Conservation (phyloP, 2,888 invertebrate genomes). For the Bedellia somnulentella region DNA sequence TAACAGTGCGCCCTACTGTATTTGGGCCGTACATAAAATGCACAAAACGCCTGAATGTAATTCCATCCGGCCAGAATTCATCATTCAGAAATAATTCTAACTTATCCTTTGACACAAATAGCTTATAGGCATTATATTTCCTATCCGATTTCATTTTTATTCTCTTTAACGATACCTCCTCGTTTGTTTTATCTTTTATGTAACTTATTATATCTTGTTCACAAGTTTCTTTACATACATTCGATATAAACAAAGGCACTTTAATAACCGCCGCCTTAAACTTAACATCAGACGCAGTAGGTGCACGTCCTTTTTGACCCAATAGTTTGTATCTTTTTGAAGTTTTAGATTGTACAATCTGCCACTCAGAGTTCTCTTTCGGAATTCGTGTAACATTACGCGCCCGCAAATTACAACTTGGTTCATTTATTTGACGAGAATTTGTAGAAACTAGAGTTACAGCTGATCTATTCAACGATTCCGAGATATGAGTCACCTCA, state of each 20-base stretch:
- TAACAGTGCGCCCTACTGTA: not conserved
- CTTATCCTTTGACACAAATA: slow-evolving; percentile 4
- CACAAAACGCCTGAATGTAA: slow-evolving; percentile 3
- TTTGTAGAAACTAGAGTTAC: too few species aligned
- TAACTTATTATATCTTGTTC: slow-evolving; percentile 2
- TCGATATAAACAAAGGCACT: slow-evolving; percentile 3
- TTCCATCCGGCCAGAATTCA: slow-evolving; percentile 3
- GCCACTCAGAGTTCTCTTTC: too few species aligned
- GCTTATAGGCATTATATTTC: slow-evolving; percentile 3
- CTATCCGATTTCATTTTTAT: slow-evolving; percentile 3
- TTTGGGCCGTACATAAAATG: not conserved
- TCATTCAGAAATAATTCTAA: slow-evolving; percentile 1
- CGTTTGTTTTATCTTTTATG: slow-evolving; percentile 1
- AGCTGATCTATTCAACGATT: too few species aligned
- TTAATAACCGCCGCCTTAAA: slow-evolving; percentile 3
- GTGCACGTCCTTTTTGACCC: too few species aligned
- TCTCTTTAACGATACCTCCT: not conserved
- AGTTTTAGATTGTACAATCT: too few species aligned
- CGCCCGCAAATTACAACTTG: too few species aligned
- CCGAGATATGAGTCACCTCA: too few species aligned
- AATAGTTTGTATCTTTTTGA: too few species aligned
- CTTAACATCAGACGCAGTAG: not conserved
- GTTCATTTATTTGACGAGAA: too few species aligned
- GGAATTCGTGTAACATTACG: too few species aligned
- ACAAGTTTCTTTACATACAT: slow-evolving; percentile 5